These are phyloP conservation scores for Drosophila flavopinicola DNA, from an alignment of 2,888 invertebrate genomes.

Conservation along the genomic window DNA sequence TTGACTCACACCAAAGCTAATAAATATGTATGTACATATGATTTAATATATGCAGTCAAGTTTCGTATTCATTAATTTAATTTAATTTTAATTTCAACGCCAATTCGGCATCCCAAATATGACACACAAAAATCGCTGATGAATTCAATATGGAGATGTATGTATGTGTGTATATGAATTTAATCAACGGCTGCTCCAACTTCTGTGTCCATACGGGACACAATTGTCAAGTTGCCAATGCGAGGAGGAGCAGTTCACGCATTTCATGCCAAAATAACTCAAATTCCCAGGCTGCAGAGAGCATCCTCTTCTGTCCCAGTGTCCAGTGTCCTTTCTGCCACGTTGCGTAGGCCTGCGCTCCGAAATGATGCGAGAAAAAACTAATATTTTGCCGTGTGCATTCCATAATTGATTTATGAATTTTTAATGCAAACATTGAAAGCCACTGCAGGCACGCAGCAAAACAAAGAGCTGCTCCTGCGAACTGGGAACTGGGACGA, in stretches of 20 bases:
- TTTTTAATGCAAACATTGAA: slow-evolving; percentile 82
- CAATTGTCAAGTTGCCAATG: slow-evolving; percentile 72
- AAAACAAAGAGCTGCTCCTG: slow-evolving; percentile 61
- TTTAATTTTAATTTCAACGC: slow-evolving; percentile 79
- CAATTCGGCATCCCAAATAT: slow-evolving; percentile 70
- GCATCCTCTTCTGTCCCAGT: too few species aligned
- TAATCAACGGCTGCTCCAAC: slow-evolving; percentile 57
- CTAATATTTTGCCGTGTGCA: slow-evolving; percentile 82
- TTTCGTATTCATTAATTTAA: slow-evolving; percentile 72
- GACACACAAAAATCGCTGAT: slow-evolving; percentile 58
- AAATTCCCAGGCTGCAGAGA: slow-evolving; percentile 67
- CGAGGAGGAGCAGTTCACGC: slow-evolving; percentile 76
- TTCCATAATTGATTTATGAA: slow-evolving; percentile 84
- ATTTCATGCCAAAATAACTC: slow-evolving; percentile 78
- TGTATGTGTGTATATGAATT: slow-evolving; percentile 52
- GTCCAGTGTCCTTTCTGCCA: slow-evolving; percentile 33
- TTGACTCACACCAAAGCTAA: too few species aligned
- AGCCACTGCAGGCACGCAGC: slow-evolving; percentile 50
- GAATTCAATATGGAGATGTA: slow-evolving; percentile 43
- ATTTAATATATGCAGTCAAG: slow-evolving; percentile 16
- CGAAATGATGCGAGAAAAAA: slow-evolving; percentile 67
- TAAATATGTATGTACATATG: neutral
- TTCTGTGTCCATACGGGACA: slow-evolving; percentile 31
- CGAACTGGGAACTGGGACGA: slow-evolving; percentile 20
- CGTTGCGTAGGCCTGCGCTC: neutral